Percentiles rank a stretch among this genome's conserved stretches.
Evolutionary conservation across 2,797 vertebrate genomes (phyloP).

Genomic region (Australoheros facetus): DNA sequence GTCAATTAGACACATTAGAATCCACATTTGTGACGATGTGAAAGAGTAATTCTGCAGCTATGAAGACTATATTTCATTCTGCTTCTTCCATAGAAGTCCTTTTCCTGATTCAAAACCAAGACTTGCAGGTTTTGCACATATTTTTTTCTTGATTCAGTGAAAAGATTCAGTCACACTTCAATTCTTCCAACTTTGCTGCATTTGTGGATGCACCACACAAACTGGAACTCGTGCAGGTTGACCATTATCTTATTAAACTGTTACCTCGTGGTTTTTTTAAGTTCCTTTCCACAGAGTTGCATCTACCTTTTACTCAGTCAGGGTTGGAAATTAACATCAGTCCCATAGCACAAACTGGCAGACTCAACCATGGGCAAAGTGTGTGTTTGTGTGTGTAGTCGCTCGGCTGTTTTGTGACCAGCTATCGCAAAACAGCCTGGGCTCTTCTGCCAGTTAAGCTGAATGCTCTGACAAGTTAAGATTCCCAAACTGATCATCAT

Average conservation of each 20-base stretch:
- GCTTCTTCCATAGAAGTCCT: not conserved
- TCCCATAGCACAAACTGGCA: slow-evolving; percentile 42
- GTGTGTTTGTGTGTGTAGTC: not conserved
- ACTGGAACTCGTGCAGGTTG: not conserved
- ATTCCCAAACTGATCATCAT: slow-evolving; percentile 59
- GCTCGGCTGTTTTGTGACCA: slow-evolving; percentile 22
- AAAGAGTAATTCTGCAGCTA: slow-evolving; percentile 9
- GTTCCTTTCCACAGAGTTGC: slow-evolving; percentile 35
- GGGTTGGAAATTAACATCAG: slow-evolving; percentile 40
- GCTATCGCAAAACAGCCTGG: not conserved
- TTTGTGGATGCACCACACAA: not conserved
- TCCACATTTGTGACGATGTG: not conserved
- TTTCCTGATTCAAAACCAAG: slow-evolving; percentile 6
- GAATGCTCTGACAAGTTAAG: slow-evolving; percentile 41
- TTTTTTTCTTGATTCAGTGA: not conserved
- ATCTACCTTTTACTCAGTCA: slow-evolving; percentile 50
- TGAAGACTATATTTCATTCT: slow-evolving; percentile 4
- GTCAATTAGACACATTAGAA: slow-evolving; percentile 21
- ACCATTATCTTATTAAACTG: slow-evolving; percentile 54
- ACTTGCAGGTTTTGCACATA: not conserved
- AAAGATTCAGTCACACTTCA: not conserved
- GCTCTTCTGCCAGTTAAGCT: slow-evolving; percentile 40
- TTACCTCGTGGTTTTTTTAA: slow-evolving; percentile 69
- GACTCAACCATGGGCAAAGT: not conserved
- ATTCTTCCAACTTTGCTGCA: not conserved